Conservation (phyloP, 1,140 invertebrate species). For the Drosophila pruinosa region DNA sequence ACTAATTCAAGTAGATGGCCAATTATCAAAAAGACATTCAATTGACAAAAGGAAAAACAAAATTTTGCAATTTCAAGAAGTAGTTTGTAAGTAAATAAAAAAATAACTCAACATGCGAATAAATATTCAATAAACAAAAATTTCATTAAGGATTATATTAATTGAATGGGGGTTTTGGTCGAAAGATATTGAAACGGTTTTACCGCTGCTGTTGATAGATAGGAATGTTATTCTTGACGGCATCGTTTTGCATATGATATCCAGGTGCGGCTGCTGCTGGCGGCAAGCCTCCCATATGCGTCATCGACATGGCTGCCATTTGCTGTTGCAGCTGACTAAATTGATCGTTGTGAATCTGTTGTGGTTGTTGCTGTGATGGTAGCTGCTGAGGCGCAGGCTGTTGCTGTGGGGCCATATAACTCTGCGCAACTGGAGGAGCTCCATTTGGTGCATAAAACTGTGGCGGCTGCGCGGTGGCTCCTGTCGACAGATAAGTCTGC, state of each 20-base stretch:
- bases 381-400: slow-evolving; percentile 36
- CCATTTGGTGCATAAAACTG: slow-evolving; percentile 61
- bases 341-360: slow-evolving; percentile 60
- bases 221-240: slow-evolving; percentile 81
- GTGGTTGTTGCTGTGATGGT: slow-evolving; percentile 26
- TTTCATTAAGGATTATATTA: slow-evolving; percentile 3
- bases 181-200: slow-evolving; percentile 40
- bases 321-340: slow-evolving; percentile 77
- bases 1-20: slow-evolving; percentile 12
- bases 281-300: slow-evolving; percentile 36
- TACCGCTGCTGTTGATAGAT: slow-evolving; percentile 82
- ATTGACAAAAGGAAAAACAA: not conserved
- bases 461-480: slow-evolving; percentile 18
- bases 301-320: slow-evolving; percentile 71
- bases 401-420: slow-evolving; percentile 42
- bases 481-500: slow-evolving; percentile 21
- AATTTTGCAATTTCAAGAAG: not conserved
- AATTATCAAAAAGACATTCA: slow-evolving; percentile 1
- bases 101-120: not conserved
- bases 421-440: slow-evolving; percentile 52
- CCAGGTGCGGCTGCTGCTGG: slow-evolving; percentile 38
- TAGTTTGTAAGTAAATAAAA: not conserved
- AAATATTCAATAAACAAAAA: slow-evolving; percentile 5
- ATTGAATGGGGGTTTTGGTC: not conserved
- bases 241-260: slow-evolving; percentile 73